Evolutionary conservation across 2,888 invertebrate genomes (phyloP).

Genomic region (Drosophila meridionalis): DNA sequence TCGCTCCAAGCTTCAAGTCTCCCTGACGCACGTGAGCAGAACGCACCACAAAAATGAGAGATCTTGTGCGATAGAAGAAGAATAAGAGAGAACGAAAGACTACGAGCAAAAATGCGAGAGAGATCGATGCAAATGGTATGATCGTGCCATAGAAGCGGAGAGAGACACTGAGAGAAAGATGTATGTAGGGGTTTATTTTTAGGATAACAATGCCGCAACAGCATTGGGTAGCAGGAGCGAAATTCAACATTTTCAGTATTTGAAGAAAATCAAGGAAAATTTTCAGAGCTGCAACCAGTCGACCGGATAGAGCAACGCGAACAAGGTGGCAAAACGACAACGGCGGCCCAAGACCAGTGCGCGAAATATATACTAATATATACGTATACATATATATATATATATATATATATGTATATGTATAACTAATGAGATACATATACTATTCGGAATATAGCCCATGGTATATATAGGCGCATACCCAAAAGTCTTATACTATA

Average conservation of each 20-base stretch:
- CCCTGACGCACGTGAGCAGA: constrained; percentile 62
- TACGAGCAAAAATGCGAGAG: constrained; percentile 19
- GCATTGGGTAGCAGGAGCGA: constrained; percentile 50
- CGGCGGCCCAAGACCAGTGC: constrained; percentile 59
- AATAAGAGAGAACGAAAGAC: constrained; percentile 11
- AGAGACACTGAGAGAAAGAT: constrained; percentile 5
- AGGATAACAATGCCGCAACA: constrained; percentile 75
- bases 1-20: constrained; percentile 36
- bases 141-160: constrained; percentile 7
- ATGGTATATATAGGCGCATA: constrained; percentile 45
- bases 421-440: constrained; percentile 29
- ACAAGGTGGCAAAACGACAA: constrained; percentile 58
- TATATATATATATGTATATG: constrained; percentile 33
- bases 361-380: constrained; percentile 57
- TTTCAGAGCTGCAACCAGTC: constrained; percentile 65
- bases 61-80: constrained; percentile 2
- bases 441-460: constrained; percentile 41
- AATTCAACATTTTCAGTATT: constrained; percentile 58
- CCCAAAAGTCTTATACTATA: constrained; percentile 45
- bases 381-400: constrained; percentile 12
- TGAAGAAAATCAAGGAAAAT: constrained; percentile 62
- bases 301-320: constrained; percentile 74
- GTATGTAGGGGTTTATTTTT: constrained; percentile 62
- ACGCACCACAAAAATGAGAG: constrained; percentile 29
- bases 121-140: constrained; percentile 11